phyloP scores from a whole-genome alignment of 2,797 vertebrate genomes.

The Acrossocheilus fasciatus region DNA sequence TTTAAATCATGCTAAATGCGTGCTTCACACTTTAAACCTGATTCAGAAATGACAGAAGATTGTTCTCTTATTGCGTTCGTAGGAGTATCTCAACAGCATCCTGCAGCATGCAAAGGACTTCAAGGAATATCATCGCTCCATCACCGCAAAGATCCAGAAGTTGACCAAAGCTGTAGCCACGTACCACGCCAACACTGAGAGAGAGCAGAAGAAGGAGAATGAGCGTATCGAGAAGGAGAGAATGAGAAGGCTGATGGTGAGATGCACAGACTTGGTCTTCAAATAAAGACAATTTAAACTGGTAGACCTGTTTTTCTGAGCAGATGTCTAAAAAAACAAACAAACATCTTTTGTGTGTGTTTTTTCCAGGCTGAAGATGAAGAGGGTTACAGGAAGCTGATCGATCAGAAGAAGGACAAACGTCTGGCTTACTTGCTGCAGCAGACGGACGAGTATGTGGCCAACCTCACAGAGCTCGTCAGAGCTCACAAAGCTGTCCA shows the following conservation, averaged over 20 bases:
- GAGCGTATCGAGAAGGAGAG: constrained; percentile 96
- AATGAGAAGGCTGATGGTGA: constrained; percentile 95
- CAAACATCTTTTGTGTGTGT: not conserved
- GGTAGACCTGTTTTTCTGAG: not conserved
- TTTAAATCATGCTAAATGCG: not conserved
- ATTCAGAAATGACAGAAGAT: not conserved
- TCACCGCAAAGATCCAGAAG: constrained; percentile 95
- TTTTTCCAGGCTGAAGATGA: constrained; percentile 91
- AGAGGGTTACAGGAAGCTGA: constrained; percentile 95
- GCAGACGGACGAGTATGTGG: constrained; percentile 97
- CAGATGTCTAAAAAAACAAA: not conserved
- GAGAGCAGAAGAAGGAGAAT: constrained; percentile 98
- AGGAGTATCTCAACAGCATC: constrained; percentile 99
- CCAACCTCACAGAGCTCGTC: constrained; percentile 95
- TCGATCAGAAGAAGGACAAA: constrained; percentile 99
- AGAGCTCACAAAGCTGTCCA: constrained; percentile 95
- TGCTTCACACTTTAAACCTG: not conserved
- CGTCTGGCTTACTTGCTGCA: constrained; percentile 95
- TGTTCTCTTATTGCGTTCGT: not conserved
- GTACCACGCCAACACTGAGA: constrained; percentile 96
- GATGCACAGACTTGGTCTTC: not conserved
- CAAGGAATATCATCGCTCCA: constrained; percentile 95
- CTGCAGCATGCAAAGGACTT: constrained; percentile 98
- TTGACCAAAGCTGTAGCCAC: constrained; percentile 95
- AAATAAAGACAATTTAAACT: not conserved